phyloP scores from a whole-genome alignment of 2,888 invertebrate genomes.

The Polia nebulosa region DNA sequence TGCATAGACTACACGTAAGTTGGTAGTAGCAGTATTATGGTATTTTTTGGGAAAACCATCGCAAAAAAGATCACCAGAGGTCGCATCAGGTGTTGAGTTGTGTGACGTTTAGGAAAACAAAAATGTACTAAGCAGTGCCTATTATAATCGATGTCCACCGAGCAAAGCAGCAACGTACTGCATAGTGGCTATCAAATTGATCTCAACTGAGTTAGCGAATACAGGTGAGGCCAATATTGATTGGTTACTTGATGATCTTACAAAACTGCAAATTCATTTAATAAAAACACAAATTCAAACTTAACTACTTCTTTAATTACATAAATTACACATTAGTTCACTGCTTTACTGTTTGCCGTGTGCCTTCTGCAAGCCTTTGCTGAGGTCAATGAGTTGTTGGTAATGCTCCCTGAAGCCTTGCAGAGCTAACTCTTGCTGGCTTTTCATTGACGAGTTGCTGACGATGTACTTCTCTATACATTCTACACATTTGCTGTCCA shows the following conservation, averaged over 20 bases:
- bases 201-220: too few species aligned
- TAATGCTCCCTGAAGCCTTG: constrained; percentile 93
- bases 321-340: constrained; percentile 31
- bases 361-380: constrained; percentile 92
- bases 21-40: too few species aligned
- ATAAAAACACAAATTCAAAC: constrained; percentile 50
- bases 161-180: too few species aligned
- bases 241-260: neutral
- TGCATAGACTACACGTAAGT: too few species aligned
- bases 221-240: neutral
- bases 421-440: constrained; percentile 93
- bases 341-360: constrained; percentile 89
- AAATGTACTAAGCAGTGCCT: too few species aligned
- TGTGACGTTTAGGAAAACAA: too few species aligned
- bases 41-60: too few species aligned
- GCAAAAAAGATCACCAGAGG: neutral
- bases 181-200: too few species aligned
- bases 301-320: constrained; percentile 77
- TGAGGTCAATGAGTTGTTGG: constrained; percentile 91
- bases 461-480: constrained; percentile 92
- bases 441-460: constrained; percentile 92
- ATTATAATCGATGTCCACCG: too few species aligned
- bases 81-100: neutral
- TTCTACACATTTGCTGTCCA: constrained; percentile 90
- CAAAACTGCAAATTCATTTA: neutral